A percentile compares a stretch with the other conserved stretches of the same genome.
phyloP scores from a whole-genome alignment of 2,113 vertebrate species.

The Seriola quinqueradiata region DNA sequence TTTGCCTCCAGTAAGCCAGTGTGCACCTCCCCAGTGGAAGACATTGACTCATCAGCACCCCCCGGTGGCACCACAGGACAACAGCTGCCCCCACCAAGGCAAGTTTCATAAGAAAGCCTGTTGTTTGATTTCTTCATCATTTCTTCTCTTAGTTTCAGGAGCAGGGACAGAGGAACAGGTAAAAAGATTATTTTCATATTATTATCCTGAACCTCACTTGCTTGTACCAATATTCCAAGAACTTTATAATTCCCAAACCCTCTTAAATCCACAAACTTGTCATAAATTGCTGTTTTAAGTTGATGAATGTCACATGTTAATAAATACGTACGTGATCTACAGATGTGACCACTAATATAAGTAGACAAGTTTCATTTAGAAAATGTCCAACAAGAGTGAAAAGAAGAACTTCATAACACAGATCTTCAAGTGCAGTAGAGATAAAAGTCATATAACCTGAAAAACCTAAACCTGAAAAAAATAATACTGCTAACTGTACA shows the following conservation, averaged over 20 bases:
- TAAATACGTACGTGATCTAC: background rate
- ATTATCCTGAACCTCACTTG: background rate
- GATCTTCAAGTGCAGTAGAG: too few species aligned
- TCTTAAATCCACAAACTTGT: background rate
- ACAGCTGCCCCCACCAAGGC: conserved; percentile 87
- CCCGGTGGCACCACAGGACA: conserved; percentile 85
- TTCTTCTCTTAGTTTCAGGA: conserved; percentile 1
- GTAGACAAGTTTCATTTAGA: too few species aligned
- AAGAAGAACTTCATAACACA: too few species aligned
- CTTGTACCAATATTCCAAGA: background rate
- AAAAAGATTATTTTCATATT: background rate
- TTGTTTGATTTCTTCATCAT: background rate
- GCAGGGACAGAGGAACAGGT: background rate
- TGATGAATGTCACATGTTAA: background rate
- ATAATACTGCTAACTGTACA: too few species aligned
- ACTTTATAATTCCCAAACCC: background rate
- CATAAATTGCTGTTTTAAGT: background rate
- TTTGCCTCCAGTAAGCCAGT: conserved; percentile 98
- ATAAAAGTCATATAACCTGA: too few species aligned
- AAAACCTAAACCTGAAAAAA: too few species aligned
- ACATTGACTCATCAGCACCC: conserved; percentile 90
- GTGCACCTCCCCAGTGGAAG: conserved; percentile 94
- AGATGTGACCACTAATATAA: background rate
- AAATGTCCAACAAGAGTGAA: too few species aligned
- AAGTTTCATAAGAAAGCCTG: conserved; percentile 54